Evolutionary conservation across 1,140 invertebrate genomes (phyloP).

Genomic region (Drosophila repletoides): DNA sequence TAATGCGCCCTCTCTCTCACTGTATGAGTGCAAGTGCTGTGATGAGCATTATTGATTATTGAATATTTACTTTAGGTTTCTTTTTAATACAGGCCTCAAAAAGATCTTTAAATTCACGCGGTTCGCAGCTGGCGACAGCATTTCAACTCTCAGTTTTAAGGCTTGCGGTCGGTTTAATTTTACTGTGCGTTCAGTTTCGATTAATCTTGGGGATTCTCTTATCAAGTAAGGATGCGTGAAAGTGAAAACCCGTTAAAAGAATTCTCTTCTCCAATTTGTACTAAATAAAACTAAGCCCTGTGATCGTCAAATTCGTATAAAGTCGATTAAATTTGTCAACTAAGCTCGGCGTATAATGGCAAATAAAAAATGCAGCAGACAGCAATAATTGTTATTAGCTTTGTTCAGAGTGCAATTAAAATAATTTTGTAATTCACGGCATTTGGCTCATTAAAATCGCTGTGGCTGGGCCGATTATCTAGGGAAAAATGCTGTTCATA

Average conservation of each 20-base stretch:
- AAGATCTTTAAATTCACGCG: conserved; percentile 69
- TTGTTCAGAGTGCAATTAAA: conserved; percentile 39
- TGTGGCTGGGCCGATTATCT: not conserved
- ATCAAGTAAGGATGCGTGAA: conserved; percentile 14
- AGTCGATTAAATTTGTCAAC: conserved; percentile 27
- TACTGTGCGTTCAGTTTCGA: not conserved
- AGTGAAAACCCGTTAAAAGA: too few relatives aligned
- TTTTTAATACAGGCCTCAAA: conserved; percentile 6
- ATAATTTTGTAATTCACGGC: conserved; percentile 23
- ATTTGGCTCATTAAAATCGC: conserved; percentile 10
- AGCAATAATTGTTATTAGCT: conserved; percentile 29
- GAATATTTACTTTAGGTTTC: conserved; percentile 32
- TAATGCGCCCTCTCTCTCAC: conserved; percentile 30
- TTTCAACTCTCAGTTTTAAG: conserved; percentile 38
- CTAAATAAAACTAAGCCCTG: too few relatives aligned
- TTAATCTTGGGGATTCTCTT: not conserved
- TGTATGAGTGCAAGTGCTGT: conserved; percentile 14
- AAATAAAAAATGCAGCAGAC: not conserved
- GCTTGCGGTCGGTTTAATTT: conserved; percentile 5
- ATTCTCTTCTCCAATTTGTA: too few relatives aligned
- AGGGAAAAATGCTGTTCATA: not conserved
- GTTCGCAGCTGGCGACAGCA: conserved; percentile 27
- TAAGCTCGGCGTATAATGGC: not conserved
- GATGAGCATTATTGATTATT: conserved; percentile 49
- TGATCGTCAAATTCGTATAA: too few relatives aligned